Conservation (phyloP, 2,797 vertebrate genomes). For the Spea hammondii region DNA sequence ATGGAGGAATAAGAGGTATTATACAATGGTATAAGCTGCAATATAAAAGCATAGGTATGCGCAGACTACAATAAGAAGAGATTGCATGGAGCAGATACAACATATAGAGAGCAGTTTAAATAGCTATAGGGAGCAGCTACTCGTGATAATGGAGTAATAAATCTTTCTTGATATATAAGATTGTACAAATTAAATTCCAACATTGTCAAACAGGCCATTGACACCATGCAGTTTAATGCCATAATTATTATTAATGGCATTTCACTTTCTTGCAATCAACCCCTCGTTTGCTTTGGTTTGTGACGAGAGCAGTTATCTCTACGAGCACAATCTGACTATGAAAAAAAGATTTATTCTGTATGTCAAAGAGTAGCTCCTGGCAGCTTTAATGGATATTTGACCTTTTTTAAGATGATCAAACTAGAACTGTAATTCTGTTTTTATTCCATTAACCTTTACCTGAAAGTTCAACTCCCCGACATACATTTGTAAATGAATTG, state of each 20-base stretch:
- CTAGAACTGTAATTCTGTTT: too few species aligned
- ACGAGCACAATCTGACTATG: neutral
- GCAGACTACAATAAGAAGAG: too few species aligned
- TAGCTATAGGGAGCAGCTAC: neutral
- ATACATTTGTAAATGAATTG: too few species aligned
- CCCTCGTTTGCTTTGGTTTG: neutral
- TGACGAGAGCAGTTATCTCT: neutral
- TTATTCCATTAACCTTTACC: too few species aligned
- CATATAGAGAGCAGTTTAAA: too few species aligned
- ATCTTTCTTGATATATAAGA: neutral
- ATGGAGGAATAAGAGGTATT: too few species aligned
- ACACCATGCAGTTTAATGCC: neutral
- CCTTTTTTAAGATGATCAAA: neutral
- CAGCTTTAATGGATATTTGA: neutral
- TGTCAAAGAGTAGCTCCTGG: neutral
- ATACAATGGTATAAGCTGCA: too few species aligned
- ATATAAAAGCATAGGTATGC: too few species aligned
- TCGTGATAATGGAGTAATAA: neutral
- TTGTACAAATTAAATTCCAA: neutral
- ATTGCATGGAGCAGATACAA: too few species aligned
- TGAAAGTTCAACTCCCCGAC: too few species aligned
- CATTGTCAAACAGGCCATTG: neutral
- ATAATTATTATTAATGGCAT: neutral
- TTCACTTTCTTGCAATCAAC: neutral
- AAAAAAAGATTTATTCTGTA: neutral